These are phyloP conservation scores for Heteromurus nitidus DNA, from an alignment of 2,888 invertebrate species.

Conservation along the genomic window DNA sequence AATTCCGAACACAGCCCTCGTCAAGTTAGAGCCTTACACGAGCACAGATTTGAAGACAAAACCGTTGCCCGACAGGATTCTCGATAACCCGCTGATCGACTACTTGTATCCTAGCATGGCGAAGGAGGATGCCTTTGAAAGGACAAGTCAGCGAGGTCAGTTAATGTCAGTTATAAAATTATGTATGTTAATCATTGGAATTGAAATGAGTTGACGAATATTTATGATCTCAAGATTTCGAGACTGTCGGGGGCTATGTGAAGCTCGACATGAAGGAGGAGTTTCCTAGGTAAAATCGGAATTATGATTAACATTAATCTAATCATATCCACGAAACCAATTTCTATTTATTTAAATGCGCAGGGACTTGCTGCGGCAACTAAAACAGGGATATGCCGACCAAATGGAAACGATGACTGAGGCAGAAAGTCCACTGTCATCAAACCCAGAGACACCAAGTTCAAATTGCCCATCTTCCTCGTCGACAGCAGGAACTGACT, in stretches of 20 bases:
- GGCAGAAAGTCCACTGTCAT: not conserved
- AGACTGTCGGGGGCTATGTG: conserved; percentile 31
- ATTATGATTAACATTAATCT: too few relatives aligned
- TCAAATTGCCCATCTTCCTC: not conserved
- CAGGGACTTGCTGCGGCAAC: too few relatives aligned
- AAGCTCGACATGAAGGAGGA: not conserved
- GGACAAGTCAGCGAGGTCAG: not conserved
- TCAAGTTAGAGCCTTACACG: conserved; percentile 17
- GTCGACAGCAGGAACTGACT: too few relatives aligned
- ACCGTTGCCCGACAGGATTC: conserved; percentile 45
- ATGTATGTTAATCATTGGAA: too few relatives aligned
- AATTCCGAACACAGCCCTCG: not conserved
- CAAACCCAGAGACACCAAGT: not conserved
- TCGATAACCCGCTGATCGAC: not conserved
- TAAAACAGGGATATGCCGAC: too few relatives aligned
- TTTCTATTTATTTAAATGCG: too few relatives aligned
- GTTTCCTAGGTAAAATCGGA: conserved; percentile 20
- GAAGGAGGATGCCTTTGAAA: conserved; percentile 35
- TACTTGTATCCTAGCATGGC: conserved; percentile 43
- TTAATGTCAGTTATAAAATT: too few relatives aligned
- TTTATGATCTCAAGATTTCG: conserved; percentile 9
- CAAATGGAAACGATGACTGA: too few relatives aligned
- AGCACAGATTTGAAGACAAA: conserved; percentile 42
- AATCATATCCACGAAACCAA: too few relatives aligned
- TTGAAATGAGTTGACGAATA: too few relatives aligned